phyloP scores from a whole-genome alignment of 2,113 vertebrate genomes.

The Nesogale talazaci region DNA sequence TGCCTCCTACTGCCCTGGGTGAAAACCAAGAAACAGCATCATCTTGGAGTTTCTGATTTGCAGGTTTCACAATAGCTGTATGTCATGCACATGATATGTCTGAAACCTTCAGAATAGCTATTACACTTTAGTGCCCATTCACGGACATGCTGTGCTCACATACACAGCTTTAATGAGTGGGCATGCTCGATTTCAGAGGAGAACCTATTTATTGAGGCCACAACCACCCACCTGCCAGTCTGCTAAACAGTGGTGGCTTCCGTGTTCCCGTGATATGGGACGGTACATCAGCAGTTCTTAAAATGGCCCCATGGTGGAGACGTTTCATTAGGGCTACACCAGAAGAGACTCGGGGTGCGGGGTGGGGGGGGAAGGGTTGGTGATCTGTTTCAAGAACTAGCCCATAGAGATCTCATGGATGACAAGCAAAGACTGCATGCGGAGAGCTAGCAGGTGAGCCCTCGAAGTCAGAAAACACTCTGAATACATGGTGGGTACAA shows the following conservation, averaged over 20 bases:
- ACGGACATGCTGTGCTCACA: not conserved
- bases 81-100: not conserved
- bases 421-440: not conserved
- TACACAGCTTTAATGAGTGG: not conserved
- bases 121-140: constrained; percentile 7
- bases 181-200: not conserved
- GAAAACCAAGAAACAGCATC: not conserved
- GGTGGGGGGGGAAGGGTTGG: not conserved
- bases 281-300: not conserved
- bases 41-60: not conserved
- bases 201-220: not conserved
- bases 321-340: not conserved
- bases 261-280: not conserved
- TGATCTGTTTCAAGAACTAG: not conserved
- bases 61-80: constrained; percentile 1
- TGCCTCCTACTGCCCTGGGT: not conserved
- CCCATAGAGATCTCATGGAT: not conserved
- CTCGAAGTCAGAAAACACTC: not conserved
- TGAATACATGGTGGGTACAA: not conserved
- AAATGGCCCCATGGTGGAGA: not conserved
- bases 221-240: not conserved
- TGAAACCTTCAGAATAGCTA: constrained; percentile 31
- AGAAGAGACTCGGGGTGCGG: not conserved
- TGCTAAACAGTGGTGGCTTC: not conserved
- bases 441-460: not conserved